Evolutionary conservation across 2,888 invertebrate species (phyloP), one percentile per base, ranked within the genome.

Genomic region (Drosophila subsilvestris): DNA sequence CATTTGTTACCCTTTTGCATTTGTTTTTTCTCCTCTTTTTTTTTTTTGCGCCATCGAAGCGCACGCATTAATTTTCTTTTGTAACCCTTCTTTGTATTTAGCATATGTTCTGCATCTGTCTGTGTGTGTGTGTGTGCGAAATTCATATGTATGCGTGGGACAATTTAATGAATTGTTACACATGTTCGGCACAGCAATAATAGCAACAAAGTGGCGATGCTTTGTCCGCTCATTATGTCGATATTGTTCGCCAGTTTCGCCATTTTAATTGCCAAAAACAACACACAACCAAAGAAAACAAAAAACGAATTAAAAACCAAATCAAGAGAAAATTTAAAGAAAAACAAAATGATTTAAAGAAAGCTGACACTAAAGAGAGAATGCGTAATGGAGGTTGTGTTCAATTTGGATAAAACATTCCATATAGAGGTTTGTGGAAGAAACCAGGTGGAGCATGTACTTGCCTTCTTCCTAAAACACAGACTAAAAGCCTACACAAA

Each of bases 161-260:
- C 76, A 79, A 78, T 84, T 86, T 86, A 86, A 84, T 86, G 86
- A 86, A 86, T 86, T 86, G 82, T 85, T 86, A 85, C 85, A 86
- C 80, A 80, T 86, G 84, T 80, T 83, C 76, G 76, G 71, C 71
- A 77, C 78, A 77, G 72, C 74, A 76, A 80, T 78, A 81, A 81
- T 84, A 74, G 72, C 72, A 84, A 73, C 77, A 76, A 75, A 82
- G 73, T 76, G 72, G 6, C 59, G 61, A 73, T 76, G 80, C 78
- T 78, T 80, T 79, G 79, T 82, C 78, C 77, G 71, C 84, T 82
- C 82, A 82, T 82, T 82, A 82, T 82, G 77, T 77, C 82, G 81
- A 82, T 82, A 84, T 82, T 82, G 80, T 82, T 80, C 54, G 22
- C 27, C 65, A 65, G 70, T 67, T 65, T 17, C 63, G 17, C 44